Conservation (phyloP, 2,888 invertebrate species). For the Dynastes maya region DNA sequence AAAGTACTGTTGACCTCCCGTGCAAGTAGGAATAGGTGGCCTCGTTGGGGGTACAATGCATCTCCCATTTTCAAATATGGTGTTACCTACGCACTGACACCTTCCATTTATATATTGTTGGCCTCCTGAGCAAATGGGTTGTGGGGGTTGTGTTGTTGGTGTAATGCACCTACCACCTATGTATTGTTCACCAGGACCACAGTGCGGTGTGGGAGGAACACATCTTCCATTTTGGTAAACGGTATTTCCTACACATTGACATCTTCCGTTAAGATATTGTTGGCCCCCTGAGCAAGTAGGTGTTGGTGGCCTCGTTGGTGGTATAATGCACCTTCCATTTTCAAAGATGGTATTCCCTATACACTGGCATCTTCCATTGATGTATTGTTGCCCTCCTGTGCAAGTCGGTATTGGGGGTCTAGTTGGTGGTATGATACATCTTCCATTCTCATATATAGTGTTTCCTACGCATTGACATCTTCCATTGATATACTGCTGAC, state of each 20-base stretch:
- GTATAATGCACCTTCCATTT: too few species aligned
- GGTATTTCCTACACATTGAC: slow-evolving; percentile 21
- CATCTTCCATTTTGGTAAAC: slow-evolving; percentile 36
- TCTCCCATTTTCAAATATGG: slow-evolving; percentile 15
- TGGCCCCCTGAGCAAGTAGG: slow-evolving; percentile 23
- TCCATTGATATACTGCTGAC: too few species aligned
- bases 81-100: slow-evolving; percentile 21
- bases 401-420: too few species aligned
- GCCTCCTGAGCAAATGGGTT: slow-evolving; percentile 16
- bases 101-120: slow-evolving; percentile 43
- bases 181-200: slow-evolving; percentile 34
- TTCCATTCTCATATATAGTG: too few species aligned
- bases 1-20: slow-evolving; percentile 43
- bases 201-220: slow-evolving; percentile 19
- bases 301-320: not conserved
- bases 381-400: too few species aligned
- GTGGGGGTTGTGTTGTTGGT: slow-evolving; percentile 20
- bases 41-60: slow-evolving; percentile 41
- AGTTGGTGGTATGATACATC: too few species aligned
- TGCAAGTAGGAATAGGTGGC: slow-evolving; percentile 22
- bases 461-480: too few species aligned
- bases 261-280: slow-evolving; percentile 42
- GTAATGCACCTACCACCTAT: slow-evolving; percentile 29
- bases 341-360: too few species aligned
- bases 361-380: too few species aligned